Evolutionary conservation across 2,797 vertebrate genomes (phyloP), one percentile per base, ranked within the genome.

Genomic region (Borostomias antarcticus): DNA sequence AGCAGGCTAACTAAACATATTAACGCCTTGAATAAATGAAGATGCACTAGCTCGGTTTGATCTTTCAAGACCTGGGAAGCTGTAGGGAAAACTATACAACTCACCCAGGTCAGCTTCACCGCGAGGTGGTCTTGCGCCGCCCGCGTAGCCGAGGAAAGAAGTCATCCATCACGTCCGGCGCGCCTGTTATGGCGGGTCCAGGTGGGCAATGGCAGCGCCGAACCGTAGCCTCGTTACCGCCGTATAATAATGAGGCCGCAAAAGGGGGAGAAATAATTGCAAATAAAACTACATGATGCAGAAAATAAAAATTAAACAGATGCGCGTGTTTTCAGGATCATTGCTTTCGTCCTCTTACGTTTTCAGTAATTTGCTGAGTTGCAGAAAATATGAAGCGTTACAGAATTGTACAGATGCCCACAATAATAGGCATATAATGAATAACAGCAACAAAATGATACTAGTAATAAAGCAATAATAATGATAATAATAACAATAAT

Each of bases 261-360:
- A 91, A 92, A 88, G 89, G 93, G 88, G 86, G 84, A 85, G 89
- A 85, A 92, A 91, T 90, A 91, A 94, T 93, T 92, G 94, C 93
- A 92, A 95, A 96, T 96, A 96, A 96, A 96, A 95, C 77, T 93
- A 95, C 91, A 91, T 91, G 94, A 94, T 92, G 94, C 95, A 95
- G 95, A 96, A 96, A 96, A 95, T 95, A 95, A 94, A 90, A 93
- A 96, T 95, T 94, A 95, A 93, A 93, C 95, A 96, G 95, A 95
- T 95, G 95, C 90, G 93, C 90, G 89, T 87, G 92, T 92, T 94
- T 94, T 92, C 92, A 81, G 95, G 94, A 94, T 95, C 93, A 91
- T 92, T 94, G 94, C 85, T 86, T 91, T 91, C 79, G 91, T 93
- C 93, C 93, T 93, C 92, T 90, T 88, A 84, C 76, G 85, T 73